A percentile compares a stretch with the other conserved stretches of the same genome.
Conservation (phyloP, 2,113 vertebrate species). For the Promerops cafer region DNA sequence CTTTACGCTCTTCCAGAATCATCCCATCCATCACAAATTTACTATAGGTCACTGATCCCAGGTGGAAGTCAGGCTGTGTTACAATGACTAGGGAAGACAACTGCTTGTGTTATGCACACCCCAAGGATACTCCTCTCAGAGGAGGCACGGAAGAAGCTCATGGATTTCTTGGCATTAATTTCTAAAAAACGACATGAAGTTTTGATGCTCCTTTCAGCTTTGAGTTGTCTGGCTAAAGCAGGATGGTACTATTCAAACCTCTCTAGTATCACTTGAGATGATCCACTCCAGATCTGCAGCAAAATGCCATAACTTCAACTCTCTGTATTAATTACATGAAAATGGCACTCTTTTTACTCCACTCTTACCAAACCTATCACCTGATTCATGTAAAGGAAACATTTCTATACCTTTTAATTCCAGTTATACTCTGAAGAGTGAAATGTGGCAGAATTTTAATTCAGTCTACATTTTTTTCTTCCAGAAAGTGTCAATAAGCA, state of each 20-base stretch:
- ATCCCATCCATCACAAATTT: fast-evolving
- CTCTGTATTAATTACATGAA: background rate
- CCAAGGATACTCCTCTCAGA: background rate
- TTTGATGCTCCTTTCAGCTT: background rate
- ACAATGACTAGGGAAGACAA: background rate
- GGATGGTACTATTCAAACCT: background rate
- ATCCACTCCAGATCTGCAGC: background rate
- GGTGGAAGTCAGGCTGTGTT: background rate
- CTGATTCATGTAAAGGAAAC: background rate
- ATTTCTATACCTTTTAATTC: background rate
- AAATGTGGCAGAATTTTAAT: background rate
- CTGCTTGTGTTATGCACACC: background rate
- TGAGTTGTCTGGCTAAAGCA: background rate
- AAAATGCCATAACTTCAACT: background rate
- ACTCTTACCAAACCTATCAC: background rate
- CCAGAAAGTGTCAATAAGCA: background rate
- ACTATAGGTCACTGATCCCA: background rate
- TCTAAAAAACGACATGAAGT: background rate
- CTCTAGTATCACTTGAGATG: background rate
- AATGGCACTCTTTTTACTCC: background rate
- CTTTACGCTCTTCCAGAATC: background rate
- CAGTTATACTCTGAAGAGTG: background rate
- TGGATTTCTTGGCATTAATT: background rate
- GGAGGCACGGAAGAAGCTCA: background rate
- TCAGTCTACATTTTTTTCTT: background rate